Evolutionary conservation across 1,140 invertebrate genomes (phyloP).

Genomic region (Drosophila sucinea): DNA sequence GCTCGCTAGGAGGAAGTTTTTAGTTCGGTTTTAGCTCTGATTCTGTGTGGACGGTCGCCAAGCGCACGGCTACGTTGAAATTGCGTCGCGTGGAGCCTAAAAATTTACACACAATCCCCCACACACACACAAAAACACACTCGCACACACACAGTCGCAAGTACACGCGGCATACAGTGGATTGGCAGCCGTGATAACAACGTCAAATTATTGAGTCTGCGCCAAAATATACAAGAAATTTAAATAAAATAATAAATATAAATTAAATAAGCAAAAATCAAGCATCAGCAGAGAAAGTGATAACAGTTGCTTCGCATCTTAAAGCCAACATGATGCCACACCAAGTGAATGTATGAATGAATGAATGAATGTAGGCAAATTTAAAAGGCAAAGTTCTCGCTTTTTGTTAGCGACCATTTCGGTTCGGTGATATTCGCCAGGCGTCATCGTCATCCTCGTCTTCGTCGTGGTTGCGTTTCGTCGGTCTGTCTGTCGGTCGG

Average conservation of each 20-base stretch:
- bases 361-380: not conserved
- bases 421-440: constrained; percentile 3
- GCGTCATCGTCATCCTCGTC: not conserved
- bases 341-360: not conserved
- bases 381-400: constrained; percentile 1
- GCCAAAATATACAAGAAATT: constrained; percentile 46
- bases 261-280: not conserved
- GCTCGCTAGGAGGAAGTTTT: constrained; percentile 53
- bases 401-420: not conserved
- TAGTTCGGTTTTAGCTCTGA: constrained; percentile 81
- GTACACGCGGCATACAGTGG: constrained; percentile 30
- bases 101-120: constrained; percentile 35
- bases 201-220: constrained; percentile 78
- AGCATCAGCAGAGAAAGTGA: not conserved
- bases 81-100: constrained; percentile 60
- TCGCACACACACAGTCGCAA: not conserved
- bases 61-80: constrained; percentile 36
- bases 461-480: constrained; percentile 1
- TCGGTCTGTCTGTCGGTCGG: not conserved
- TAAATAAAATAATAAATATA: constrained; percentile 11
- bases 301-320: constrained; percentile 46
- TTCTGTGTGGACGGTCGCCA: constrained; percentile 69
- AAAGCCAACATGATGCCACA: constrained; percentile 22
- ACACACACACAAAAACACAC: constrained; percentile 32
- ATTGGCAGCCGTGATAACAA: constrained; percentile 65